These are phyloP conservation scores for Hydrolagus affinis DNA, from an alignment of 2,113 vertebrate species.

Conservation along the genomic window DNA sequence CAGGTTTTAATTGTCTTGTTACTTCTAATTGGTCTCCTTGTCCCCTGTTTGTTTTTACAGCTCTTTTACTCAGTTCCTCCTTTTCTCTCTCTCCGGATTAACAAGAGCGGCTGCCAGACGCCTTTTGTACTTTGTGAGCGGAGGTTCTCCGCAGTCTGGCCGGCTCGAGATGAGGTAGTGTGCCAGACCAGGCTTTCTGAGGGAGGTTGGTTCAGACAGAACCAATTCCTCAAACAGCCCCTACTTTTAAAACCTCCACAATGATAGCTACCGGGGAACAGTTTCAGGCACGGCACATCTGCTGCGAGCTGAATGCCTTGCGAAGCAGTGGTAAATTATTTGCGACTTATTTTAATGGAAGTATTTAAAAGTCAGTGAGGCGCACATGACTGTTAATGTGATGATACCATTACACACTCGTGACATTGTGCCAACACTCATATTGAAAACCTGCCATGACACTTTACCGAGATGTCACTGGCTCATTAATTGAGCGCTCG, in stretches of 20 bases:
- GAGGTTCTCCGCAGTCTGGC: background rate
- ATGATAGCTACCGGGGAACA: background rate
- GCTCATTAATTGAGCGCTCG: background rate
- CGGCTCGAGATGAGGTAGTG: background rate
- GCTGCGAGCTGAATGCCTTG: constrained; percentile 7
- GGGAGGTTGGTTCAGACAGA: background rate
- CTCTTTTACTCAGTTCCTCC: background rate
- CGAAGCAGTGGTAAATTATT: background rate
- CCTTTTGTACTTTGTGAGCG: background rate
- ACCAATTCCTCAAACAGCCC: background rate
- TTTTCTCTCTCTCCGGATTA: background rate
- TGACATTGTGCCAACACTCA: background rate
- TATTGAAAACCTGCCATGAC: background rate
- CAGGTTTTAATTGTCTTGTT: background rate
- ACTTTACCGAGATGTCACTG: background rate
- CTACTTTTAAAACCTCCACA: background rate
- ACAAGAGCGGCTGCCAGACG: background rate
- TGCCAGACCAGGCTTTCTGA: background rate
- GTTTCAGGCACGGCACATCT: constrained; percentile 12
- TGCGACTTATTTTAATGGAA: constrained; percentile 8
- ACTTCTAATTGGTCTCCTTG: background rate
- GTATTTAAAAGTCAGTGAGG: background rate
- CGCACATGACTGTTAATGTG: background rate
- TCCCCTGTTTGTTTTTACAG: constrained; percentile 5
- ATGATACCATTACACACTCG: background rate